Conservation (phyloP, 92 coral and sea anemone genomes). For the Phenganax marumi region DNA sequence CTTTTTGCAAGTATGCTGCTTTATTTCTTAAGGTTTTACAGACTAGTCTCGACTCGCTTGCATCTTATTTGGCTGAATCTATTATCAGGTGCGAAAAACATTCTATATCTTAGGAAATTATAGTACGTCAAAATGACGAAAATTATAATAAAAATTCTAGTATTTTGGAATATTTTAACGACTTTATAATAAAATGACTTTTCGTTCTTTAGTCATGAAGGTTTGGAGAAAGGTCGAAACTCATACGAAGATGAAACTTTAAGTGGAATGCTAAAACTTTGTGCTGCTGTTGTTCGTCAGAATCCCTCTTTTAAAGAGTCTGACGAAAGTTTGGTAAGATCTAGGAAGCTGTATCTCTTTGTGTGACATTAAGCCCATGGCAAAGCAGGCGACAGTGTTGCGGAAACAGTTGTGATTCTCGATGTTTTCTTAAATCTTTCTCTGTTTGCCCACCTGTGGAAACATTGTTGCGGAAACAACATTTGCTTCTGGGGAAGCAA, state of each 20-base stretch:
- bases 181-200: neutral
- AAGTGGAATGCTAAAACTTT: conserved; percentile 86
- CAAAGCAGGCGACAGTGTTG: too few species aligned
- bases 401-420: too few species aligned
- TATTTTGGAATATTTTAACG: neutral
- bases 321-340: conserved; percentile 79
- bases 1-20: conserved; percentile 47
- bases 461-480: too few species aligned
- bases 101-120: neutral
- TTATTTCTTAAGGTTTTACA: conserved; percentile 8
- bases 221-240: conserved; percentile 59
- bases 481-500: too few species aligned
- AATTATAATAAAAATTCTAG: too few species aligned
- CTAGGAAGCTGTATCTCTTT: neutral
- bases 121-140: neutral
- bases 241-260: conserved; percentile 82
- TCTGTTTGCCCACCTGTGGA: too few species aligned
- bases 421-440: too few species aligned
- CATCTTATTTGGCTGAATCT: conserved; percentile 78
- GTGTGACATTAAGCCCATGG: too few species aligned
- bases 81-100: conserved; percentile 64
- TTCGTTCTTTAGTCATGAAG: conserved; percentile 46
- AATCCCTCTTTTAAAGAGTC: conserved; percentile 89
- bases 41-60: conserved; percentile 72
- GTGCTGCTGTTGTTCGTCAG: conserved; percentile 96